A percentile compares a stretch with the other conserved stretches of the same genome.
Evolutionary conservation across 2,888 invertebrate species (phyloP).

Genomic region (Machimus rusticus): DNA sequence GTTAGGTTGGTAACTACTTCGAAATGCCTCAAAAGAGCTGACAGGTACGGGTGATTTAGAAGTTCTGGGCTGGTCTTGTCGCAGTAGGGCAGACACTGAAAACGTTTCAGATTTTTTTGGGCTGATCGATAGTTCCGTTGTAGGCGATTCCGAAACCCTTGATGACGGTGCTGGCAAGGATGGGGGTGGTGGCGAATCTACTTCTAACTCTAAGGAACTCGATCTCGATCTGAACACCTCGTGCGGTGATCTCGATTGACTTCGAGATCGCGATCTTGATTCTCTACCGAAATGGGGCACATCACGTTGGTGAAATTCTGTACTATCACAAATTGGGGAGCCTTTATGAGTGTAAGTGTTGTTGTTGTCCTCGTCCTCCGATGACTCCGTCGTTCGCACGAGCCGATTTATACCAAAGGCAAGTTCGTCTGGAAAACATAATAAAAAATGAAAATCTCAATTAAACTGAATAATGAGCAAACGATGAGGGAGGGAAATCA

Average conservation of each 20-base stretch:
- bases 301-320: conserved; percentile 55
- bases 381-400: conserved; percentile 69
- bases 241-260: conserved; percentile 55
- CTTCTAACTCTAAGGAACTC: conserved; percentile 77
- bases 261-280: conserved; percentile 59
- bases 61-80: conserved; percentile 78
- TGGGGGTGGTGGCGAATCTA: conserved; percentile 75
- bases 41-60: conserved; percentile 61
- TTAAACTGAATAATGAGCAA: conserved; percentile 6
- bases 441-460: conserved; percentile 36
- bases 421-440: conserved; percentile 72
- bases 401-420: conserved; percentile 85
- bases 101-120: conserved; percentile 81
- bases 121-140: conserved; percentile 58
- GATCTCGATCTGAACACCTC: conserved; percentile 61
- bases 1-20: conserved; percentile 60
- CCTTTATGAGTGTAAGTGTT: conserved; percentile 62
- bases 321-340: conserved; percentile 50
- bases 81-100: conserved; percentile 81
- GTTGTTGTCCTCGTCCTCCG: conserved; percentile 69
- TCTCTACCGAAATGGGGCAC: conserved; percentile 50
- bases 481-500: conserved; percentile 37
- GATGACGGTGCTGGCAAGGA: conserved; percentile 64
- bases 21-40: conserved; percentile 65
- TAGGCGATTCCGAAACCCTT: conserved; percentile 54